phyloP scores from a whole-genome alignment of 2,113 vertebrate species.

The Epinephelus lanceolatus region DNA sequence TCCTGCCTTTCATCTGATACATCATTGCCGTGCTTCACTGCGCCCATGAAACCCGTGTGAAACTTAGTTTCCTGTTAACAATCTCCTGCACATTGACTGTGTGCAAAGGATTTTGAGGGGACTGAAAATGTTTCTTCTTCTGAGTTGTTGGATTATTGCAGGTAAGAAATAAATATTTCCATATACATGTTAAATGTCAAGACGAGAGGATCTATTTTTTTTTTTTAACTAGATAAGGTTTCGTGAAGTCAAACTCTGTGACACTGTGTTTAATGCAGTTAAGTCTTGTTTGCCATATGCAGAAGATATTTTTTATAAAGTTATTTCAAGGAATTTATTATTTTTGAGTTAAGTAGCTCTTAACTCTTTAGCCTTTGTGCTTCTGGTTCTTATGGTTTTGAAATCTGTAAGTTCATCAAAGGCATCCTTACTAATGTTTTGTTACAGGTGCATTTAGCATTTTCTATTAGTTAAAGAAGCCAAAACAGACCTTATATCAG shows the following conservation, averaged over 20 bases:
- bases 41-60: fast-evolving
- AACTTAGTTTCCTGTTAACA: background rate
- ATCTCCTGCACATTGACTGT: fast-evolving
- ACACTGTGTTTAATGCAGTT: background rate
- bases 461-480: background rate
- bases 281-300: too few relatives aligned
- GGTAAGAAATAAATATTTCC: constrained; percentile 28
- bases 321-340: background rate
- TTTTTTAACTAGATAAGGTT: background rate
- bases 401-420: background rate
- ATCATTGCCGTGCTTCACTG: fast-evolving
- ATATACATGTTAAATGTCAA: background rate
- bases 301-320: background rate
- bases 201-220: background rate
- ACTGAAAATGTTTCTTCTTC: constrained; percentile 46
- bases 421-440: background rate
- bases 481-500: background rate
- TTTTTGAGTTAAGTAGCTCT: background rate
- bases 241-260: background rate
- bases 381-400: background rate
- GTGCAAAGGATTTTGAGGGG: fast-evolving
- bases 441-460: background rate
- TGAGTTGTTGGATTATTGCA: constrained; percentile 41
- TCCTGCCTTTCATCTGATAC: background rate
- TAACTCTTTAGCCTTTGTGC: background rate